Evolutionary conservation across 2,888 invertebrate species (phyloP), one percentile per base, ranked within the genome.

Genomic region (Dryadula phaetusa): DNA sequence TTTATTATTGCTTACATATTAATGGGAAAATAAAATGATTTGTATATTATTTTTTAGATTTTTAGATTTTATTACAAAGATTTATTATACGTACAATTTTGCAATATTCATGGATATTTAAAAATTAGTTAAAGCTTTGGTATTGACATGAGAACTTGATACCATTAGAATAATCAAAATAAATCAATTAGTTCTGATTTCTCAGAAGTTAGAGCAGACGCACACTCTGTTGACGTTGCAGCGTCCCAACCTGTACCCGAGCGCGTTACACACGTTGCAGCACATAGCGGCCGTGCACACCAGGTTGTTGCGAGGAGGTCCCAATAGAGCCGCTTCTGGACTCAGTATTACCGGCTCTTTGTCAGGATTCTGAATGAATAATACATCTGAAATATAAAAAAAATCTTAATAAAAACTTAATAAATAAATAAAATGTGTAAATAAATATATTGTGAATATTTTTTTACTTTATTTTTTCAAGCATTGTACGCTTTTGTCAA

Each of bases 271-370:
- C 28, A 69, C 28, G 37, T 60, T 60, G 18, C 22, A 54, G 32
- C 66, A 69, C 37, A 54, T 46, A 3, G 60, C 46, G 8, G 62
- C 62, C 34, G 66, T 69, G 63, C 66, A 69, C n/a, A 60, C 16
- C 6, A 16, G 53, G 52, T 60, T 58, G 12, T 32, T 37, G 2
- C 32, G 32, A 0, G 0, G 10, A 12, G 52, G 16, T 1, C 16
- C 16, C 32, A 16, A 8, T 10, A 52, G 22, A 32, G 28, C 32
- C 28, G 12, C 32, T 32, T 52, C 16, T 3, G 52, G 52, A n/a
- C 52, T 52, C 1, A 52, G 32, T 18, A 53, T 32, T 0, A 32
- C 32, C 6, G 32, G 53, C 0, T 4, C 16, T 6, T 1, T 32
- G 28, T 53, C 53, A 8, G 53, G 53, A 4, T 53, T 53, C 18